phyloP scores from a whole-genome alignment of 92 coral and sea anemone species.

The Montipora capitata region DNA sequence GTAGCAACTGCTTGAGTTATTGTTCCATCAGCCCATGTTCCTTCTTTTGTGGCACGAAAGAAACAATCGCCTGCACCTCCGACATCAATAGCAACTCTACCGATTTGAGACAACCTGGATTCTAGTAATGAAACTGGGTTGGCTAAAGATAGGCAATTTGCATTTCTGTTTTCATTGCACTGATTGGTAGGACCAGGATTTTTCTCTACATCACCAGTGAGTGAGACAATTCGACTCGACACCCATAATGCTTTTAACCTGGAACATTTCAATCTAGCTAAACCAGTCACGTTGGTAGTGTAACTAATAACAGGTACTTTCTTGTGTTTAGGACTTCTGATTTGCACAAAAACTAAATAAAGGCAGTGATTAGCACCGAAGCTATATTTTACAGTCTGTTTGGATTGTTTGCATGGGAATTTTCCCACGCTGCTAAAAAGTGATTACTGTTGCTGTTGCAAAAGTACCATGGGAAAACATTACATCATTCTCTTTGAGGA shows the following conservation, averaged over 20 bases:
- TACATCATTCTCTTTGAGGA: too few relatives aligned
- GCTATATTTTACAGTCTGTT: not conserved
- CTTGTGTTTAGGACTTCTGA: not conserved
- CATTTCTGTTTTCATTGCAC: not conserved
- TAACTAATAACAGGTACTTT: not conserved
- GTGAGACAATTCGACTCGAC: not conserved
- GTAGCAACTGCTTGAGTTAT: slow-evolving; percentile 74
- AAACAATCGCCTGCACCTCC: slow-evolving; percentile 61
- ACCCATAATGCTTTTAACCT: not conserved
- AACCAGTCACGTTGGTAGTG: not conserved
- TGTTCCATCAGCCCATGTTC: slow-evolving; percentile 73
- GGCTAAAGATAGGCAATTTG: too few relatives aligned
- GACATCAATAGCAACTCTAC: slow-evolving; percentile 42
- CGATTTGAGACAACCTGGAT: slow-evolving; percentile 32
- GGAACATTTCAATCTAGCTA: too few relatives aligned
- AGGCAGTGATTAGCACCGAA: not conserved
- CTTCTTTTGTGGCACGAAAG: slow-evolving; percentile 41
- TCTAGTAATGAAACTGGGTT: not conserved
- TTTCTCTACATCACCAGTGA: not conserved
- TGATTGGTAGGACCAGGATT: not conserved
- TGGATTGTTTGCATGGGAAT: not conserved
- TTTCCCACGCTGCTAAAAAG: too few relatives aligned
- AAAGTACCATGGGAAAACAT: too few relatives aligned
- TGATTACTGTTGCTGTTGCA: too few relatives aligned
- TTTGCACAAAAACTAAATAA: slow-evolving; percentile 1